These are phyloP conservation scores for Allygus modestus DNA, from an alignment of 2,888 invertebrate genomes.

Conservation along the genomic window DNA sequence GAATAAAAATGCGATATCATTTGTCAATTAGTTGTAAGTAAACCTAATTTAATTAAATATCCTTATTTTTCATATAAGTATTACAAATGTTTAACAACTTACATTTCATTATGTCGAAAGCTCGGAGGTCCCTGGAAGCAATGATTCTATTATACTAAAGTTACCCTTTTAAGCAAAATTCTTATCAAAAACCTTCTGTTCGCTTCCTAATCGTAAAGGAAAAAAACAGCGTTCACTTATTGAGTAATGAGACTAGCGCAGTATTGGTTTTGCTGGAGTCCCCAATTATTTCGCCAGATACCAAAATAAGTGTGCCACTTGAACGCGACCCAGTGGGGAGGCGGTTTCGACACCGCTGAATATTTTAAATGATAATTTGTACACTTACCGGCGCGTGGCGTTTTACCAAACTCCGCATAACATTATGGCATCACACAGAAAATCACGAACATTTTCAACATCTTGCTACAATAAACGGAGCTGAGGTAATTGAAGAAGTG, in stretches of 20 bases:
- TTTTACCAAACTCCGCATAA: no score
- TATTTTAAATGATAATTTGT: neutral
- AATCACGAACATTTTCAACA: no score
- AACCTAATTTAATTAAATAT: no score
- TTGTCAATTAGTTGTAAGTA: no score
- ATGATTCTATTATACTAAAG: conserved; percentile 9
- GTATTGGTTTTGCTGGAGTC: neutral
- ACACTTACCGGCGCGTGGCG: no score
- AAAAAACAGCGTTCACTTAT: neutral
- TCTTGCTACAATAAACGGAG: no score
- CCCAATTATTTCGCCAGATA: conserved; percentile 15
- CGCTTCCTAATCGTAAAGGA: neutral
- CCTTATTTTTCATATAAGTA: no score
- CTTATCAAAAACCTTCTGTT: conserved; percentile 7
- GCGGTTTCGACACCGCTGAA: neutral
- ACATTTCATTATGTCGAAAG: neutral
- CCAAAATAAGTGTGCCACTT: neutral
- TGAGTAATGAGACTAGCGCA: neutral
- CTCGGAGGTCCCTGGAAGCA: neutral
- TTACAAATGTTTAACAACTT: no score
- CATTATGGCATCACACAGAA: no score
- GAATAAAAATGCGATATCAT: no score
- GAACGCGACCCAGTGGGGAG: neutral
- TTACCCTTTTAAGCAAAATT: conserved; percentile 12
- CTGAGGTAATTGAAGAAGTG: no score